Evolutionary conservation across 2,113 vertebrate genomes (phyloP), one percentile per base, ranked within the genome.

Genomic region (Gopherus evgoodei): DNA sequence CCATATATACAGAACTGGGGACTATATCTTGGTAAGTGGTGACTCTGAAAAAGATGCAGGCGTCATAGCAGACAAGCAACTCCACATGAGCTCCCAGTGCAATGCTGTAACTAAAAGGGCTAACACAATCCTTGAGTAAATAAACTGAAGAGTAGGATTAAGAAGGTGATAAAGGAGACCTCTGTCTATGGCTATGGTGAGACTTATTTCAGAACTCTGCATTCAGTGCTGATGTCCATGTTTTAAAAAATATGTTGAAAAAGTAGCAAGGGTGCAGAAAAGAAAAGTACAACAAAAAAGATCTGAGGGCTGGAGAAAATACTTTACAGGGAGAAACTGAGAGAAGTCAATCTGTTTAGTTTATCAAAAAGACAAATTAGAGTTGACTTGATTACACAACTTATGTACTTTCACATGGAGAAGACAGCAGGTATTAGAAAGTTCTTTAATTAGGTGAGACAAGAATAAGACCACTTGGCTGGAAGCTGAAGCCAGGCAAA

Each of bases 381-480:
- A 93, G 27, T 31, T 89, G 12, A 79, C 2, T 79, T 93, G 5
- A 44, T 38, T 81, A 21, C 50, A 65, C 35, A 50, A 92, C 75
- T 22, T 11, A 81, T 62, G 13, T 75, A 16, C 11, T 31, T 81
- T 4, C 29, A 16, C 0, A 65, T 9, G 57, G 72, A 91, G 31
- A 84, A 87, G 81, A 16, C 7, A 87, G 1, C 29, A 54, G 4
- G 6, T 69, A 72, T n/a, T 38, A 38, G 5, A 38, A 22, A 3
- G 19, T 38, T 72, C n/a, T 38, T 65, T 76, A n/a, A 25, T 89
- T 75, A 92, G 19, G 4, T n/a, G 42, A 75, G n/a, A 59, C 3
- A 5, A 88, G 86, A 3, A 27, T 3, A 76, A 47, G 3, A 83
- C 85, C 72, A 72, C 4, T 49, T 35, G 0, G 0, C 11, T 3